Percentiles rank a stretch among this genome's conserved stretches.
These are phyloP conservation scores for Brachionus paranguensis DNA, from an alignment of 1,140 invertebrate species.

Conservation along the genomic window DNA sequence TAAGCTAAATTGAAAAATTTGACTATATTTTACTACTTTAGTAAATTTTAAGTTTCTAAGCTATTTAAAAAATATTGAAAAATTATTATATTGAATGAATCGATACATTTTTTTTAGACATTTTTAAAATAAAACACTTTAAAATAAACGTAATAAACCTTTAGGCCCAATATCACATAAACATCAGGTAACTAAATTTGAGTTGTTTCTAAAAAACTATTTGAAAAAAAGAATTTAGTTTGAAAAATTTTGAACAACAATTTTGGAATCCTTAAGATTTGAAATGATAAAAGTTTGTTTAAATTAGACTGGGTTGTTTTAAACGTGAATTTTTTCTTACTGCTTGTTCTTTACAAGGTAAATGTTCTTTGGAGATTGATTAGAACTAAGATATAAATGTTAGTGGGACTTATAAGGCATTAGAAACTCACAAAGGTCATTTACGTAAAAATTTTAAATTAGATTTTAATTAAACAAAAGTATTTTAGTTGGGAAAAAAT, in stretches of 20 bases:
- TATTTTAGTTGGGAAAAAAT: neutral
- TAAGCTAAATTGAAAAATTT: neutral
- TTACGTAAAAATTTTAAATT: neutral
- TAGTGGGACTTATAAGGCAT: neutral
- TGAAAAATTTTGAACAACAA: neutral
- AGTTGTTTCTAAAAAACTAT: neutral
- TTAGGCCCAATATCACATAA: neutral
- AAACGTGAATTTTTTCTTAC: neutral
- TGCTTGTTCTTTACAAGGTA: neutral
- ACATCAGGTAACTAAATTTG: neutral
- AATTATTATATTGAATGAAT: neutral
- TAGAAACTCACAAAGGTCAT: neutral
- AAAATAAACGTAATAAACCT: neutral
- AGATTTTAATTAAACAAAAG: neutral
- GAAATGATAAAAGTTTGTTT: neutral
- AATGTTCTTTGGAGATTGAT: neutral
- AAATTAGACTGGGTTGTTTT: neutral
- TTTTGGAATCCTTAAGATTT: neutral
- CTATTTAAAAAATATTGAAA: neutral
- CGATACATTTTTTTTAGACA: neutral
- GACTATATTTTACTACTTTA: neutral
- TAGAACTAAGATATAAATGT: neutral
- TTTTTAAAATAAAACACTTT: neutral
- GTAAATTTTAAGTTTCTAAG: neutral
- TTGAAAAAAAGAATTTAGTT: too few species aligned